Percentiles rank a stretch among this genome's conserved stretches.
phyloP scores from a whole-genome alignment of 1,140 invertebrate genomes.

The Zaprionus capensis region DNA sequence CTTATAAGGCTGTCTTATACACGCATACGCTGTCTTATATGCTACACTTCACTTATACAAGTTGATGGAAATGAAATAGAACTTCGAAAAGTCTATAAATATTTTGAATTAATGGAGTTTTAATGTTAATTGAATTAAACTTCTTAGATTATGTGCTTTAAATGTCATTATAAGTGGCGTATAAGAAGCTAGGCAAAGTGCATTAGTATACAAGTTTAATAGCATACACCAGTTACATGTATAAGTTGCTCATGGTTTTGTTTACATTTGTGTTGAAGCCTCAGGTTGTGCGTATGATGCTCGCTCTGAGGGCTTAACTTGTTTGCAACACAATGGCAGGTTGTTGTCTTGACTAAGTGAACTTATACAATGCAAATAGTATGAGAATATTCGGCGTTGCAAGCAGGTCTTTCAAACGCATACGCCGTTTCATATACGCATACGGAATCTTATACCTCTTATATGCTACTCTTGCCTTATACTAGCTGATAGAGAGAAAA shows the following conservation, averaged over 20 bases:
- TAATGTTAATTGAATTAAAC: too few relatives aligned
- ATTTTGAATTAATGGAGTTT: fast-evolving
- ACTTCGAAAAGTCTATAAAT: neutral
- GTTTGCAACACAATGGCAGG: neutral
- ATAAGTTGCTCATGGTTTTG: neutral
- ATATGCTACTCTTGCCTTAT: neutral
- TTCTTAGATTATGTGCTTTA: too few relatives aligned
- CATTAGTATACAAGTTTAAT: neutral
- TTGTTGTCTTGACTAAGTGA: neutral
- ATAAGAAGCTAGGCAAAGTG: neutral
- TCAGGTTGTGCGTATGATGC: neutral
- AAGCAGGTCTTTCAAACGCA: neutral
- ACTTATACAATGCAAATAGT: neutral
- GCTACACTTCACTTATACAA: neutral
- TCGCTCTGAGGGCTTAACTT: neutral
- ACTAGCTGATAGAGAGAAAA: neutral
- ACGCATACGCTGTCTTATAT: neutral
- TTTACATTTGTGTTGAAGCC: neutral
- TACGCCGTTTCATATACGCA: neutral
- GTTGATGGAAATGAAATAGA: neutral
- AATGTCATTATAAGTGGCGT: neutral
- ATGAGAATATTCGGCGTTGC: neutral
- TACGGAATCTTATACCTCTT: neutral
- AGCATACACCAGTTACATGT: neutral
- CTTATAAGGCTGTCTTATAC: neutral